Conservation (phyloP, 2,888 invertebrate species). For the Leptinotarsa haldemani region DNA sequence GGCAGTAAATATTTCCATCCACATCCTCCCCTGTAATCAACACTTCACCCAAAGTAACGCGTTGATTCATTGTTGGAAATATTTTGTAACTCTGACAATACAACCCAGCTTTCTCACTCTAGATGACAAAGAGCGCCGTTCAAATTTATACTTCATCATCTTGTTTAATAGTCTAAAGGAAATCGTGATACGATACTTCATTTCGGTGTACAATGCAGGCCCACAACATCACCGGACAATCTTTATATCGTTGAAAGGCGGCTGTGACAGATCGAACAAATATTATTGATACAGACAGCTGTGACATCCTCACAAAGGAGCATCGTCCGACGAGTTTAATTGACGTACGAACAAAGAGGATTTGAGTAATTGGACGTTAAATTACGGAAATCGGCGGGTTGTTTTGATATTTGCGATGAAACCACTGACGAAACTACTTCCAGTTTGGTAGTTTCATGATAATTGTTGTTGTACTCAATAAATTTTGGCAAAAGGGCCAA, state of each 20-base stretch:
- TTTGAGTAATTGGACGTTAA: slow-evolving; percentile 24
- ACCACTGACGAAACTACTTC: too few relatives aligned
- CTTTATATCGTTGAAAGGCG: slow-evolving; percentile 23
- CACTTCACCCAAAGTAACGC: not conserved
- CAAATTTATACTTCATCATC: slow-evolving; percentile 57
- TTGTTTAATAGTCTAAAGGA: slow-evolving; percentile 58
- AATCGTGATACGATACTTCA: slow-evolving; percentile 56
- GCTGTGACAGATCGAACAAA: slow-evolving; percentile 26
- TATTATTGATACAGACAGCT: slow-evolving; percentile 29
- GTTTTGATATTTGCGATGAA: not conserved
- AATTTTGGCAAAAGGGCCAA: too few relatives aligned
- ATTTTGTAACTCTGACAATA: not conserved
- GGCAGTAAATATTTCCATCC: not conserved
- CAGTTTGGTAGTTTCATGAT: too few relatives aligned
- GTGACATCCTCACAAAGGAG: slow-evolving; percentile 28
- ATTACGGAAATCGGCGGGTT: slow-evolving; percentile 15
- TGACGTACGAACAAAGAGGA: slow-evolving; percentile 22
- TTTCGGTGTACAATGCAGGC: slow-evolving; percentile 37
- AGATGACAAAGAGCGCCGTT: slow-evolving; percentile 4
- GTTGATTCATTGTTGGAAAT: not conserved
- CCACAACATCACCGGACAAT: slow-evolving; percentile 27
- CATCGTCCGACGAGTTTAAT: slow-evolving; percentile 23
- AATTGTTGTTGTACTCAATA: too few relatives aligned
- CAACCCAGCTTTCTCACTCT: slow-evolving; percentile 1
- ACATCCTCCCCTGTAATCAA: not conserved